Evolutionary conservation across 2,888 invertebrate species (phyloP).

Genomic region (Brachyopa scutellaris): DNA sequence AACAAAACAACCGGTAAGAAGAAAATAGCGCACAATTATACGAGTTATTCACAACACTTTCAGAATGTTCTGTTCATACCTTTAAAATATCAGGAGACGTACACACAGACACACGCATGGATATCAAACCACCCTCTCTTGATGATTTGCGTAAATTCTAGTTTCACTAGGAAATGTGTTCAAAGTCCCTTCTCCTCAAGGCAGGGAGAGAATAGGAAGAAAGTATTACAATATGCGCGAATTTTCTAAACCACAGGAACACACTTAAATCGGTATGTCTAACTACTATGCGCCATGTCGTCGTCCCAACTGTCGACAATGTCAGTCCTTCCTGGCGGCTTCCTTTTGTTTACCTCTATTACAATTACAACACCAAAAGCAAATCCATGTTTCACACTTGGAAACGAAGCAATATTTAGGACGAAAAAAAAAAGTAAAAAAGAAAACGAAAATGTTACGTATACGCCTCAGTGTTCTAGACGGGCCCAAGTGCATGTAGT

Average conservation of each 20-base stretch:
- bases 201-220: background rate
- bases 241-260: slow-evolving; percentile 4
- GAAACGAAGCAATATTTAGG: background rate
- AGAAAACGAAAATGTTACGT: background rate
- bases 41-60: background rate
- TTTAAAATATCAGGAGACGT: no score
- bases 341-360: background rate
- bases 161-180: background rate
- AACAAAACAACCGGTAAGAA: background rate
- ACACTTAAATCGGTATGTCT: slow-evolving; percentile 16
- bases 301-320: background rate
- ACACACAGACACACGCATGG: no score
- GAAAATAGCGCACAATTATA: background rate
- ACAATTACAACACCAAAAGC: slow-evolving; percentile 5
- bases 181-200: background rate
- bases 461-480: slow-evolving; percentile 5
- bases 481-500: background rate
- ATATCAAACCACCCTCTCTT: no score
- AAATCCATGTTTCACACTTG: slow-evolving; percentile 18
- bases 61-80: no score
- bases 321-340: background rate
- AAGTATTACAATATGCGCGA: background rate
- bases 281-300: slow-evolving; percentile 7
- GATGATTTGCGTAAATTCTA: background rate
- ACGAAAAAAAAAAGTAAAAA: background rate